Evolutionary conservation across 1,140 invertebrate species (phyloP).

Genomic region (Chironomus striatipennis): DNA sequence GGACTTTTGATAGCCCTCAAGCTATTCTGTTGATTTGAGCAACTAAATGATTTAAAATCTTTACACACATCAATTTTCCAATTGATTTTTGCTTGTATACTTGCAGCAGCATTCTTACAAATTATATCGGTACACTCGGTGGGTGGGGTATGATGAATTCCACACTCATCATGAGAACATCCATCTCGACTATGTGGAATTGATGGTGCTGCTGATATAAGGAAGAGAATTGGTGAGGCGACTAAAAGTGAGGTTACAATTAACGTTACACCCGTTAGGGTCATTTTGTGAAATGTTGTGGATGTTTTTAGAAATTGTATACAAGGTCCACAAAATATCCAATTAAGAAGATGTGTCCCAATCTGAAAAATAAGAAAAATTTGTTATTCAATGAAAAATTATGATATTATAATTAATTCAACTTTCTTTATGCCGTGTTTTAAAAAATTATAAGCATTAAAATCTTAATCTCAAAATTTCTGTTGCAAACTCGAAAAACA

Average conservation of each 20-base stretch:
- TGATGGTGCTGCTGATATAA: conserved; percentile 49
- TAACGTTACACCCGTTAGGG: conserved; percentile 49
- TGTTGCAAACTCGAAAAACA: too few species aligned
- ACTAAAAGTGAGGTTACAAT: conserved; percentile 50
- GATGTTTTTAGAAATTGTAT: conserved; percentile 46
- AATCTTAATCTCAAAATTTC: too few species aligned
- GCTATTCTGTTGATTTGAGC: conserved; percentile 34
- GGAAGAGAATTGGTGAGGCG: conserved; percentile 51
- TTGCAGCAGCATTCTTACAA: conserved; percentile 36
- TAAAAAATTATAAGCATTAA: too few species aligned
- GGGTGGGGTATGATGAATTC: conserved; percentile 32
- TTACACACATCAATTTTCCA: conserved; percentile 46
- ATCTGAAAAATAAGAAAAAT: background rate
- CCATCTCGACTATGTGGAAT: conserved; percentile 44
- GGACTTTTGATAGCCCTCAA: conserved; percentile 34
- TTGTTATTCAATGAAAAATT: too few species aligned
- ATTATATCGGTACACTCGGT: conserved; percentile 34
- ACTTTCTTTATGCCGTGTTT: too few species aligned
- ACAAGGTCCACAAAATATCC: conserved; percentile 52
- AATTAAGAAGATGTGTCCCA: conserved; percentile 28
- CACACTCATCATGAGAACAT: conserved; percentile 40
- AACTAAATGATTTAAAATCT: conserved; percentile 55
- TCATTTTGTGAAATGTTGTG: conserved; percentile 51
- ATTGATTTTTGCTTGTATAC: conserved; percentile 37
- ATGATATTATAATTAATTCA: too few species aligned